phyloP scores from a whole-genome alignment of 2,888 invertebrate genomes.

The Ennomos quercinarius region DNA sequence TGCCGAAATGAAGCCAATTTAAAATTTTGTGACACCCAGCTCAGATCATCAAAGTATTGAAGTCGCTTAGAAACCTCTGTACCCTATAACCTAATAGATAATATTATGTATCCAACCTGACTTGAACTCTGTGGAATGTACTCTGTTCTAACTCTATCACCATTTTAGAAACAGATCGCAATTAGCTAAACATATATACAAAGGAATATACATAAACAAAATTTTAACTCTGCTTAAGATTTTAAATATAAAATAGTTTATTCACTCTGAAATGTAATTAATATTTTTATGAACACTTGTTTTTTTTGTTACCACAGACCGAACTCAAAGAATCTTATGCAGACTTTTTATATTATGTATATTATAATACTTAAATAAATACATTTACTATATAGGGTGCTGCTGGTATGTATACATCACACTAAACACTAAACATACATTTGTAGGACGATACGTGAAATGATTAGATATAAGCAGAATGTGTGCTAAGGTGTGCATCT shows the following conservation, averaged over 20 bases:
- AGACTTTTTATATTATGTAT: conserved; percentile 13
- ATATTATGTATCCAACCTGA: conserved; percentile 25
- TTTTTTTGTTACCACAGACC: background rate
- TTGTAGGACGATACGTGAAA: conserved; percentile 35
- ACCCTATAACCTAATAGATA: conserved; percentile 36
- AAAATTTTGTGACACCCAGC: conserved; percentile 77
- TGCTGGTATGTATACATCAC: conserved; percentile 43
- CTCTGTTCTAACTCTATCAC: conserved; percentile 43
- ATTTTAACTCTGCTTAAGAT: conserved; percentile 41
- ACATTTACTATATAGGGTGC: conserved; percentile 40
- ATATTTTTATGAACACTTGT: background rate
- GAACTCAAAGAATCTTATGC: conserved; percentile 22
- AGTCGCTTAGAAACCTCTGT: conserved; percentile 38
- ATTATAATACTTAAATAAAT: conserved; percentile 38
- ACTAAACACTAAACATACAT: conserved; percentile 39
- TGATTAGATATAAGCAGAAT: conserved; percentile 47
- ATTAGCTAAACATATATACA: conserved; percentile 65
- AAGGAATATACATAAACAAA: conserved; percentile 48
- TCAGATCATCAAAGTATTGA: conserved; percentile 75
- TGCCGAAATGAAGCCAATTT: conserved; percentile 84
- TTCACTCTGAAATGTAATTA: too few species aligned
- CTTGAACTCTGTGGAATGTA: conserved; percentile 25
- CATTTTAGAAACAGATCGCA: conserved; percentile 85
- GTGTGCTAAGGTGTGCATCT: conserved; percentile 47
- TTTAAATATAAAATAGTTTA: background rate